These are phyloP conservation scores for Centropus unirufus DNA, from an alignment of 2,113 vertebrate species.

Conservation along the genomic window DNA sequence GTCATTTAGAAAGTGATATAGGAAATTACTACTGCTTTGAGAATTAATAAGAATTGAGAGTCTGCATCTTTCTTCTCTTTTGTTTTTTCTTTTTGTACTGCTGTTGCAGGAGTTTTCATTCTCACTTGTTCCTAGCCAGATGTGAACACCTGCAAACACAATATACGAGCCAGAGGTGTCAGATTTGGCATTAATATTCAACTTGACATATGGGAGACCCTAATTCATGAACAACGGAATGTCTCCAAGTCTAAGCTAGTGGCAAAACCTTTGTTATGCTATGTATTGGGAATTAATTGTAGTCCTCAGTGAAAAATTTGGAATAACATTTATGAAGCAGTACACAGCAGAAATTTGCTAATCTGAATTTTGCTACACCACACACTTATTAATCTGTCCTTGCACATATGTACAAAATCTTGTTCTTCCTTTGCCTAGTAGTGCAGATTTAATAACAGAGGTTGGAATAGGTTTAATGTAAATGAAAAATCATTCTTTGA, in stretches of 20 bases:
- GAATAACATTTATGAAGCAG: not conserved
- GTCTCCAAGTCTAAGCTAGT: slow-evolving; percentile 46
- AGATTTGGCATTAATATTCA: slow-evolving; percentile 51
- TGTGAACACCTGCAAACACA: slow-evolving; percentile 67
- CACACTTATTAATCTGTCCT: not conserved
- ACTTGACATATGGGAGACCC: slow-evolving; percentile 58
- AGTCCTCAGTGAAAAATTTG: not conserved
- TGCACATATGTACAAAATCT: not conserved
- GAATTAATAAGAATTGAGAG: slow-evolving; percentile 32
- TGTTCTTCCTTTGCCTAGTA: not conserved
- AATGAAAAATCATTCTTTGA: not conserved
- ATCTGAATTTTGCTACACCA: not conserved
- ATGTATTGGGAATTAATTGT: slow-evolving; percentile 25
- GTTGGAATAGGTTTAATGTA: not conserved
- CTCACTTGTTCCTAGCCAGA: slow-evolving; percentile 67
- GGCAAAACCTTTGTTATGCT: slow-evolving; percentile 43
- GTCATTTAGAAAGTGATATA: slow-evolving; percentile 15
- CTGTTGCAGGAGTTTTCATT: slow-evolving; percentile 62
- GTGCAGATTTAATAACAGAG: not conserved
- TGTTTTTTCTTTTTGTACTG: slow-evolving; percentile 45
- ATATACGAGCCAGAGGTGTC: slow-evolving; percentile 64
- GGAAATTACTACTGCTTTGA: slow-evolving; percentile 51
- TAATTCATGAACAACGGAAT: slow-evolving; percentile 43
- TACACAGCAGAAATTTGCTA: not conserved
- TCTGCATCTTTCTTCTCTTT: not conserved